Evolutionary conservation across 2,888 invertebrate genomes (phyloP).

Genomic region (Griposia aprilina): DNA sequence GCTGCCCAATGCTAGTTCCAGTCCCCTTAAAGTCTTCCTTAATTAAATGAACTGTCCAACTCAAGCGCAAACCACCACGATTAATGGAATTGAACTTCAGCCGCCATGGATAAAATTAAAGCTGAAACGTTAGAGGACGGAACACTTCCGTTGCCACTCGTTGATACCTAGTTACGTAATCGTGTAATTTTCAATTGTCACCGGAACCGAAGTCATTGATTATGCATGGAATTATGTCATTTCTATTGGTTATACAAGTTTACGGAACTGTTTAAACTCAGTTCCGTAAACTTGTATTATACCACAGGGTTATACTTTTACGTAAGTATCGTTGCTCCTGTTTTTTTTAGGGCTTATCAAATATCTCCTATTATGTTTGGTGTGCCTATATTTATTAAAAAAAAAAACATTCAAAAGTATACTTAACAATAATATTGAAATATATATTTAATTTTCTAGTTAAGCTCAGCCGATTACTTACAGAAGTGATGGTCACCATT

Average conservation of each 20-base stretch:
- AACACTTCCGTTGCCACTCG: slow-evolving; percentile 26
- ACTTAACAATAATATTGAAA: too few relatives aligned
- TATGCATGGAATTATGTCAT: not conserved
- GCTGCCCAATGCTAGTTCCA: slow-evolving; percentile 7
- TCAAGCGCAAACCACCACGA: slow-evolving; percentile 38
- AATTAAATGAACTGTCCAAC: slow-evolving; percentile 58
- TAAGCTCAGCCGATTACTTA: not conserved
- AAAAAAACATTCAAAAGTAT: too few relatives aligned
- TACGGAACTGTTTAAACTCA: not conserved
- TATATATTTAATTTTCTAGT: too few relatives aligned
- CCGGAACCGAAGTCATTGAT: slow-evolving; percentile 17
- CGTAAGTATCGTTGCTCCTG: too few relatives aligned
- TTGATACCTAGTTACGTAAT: slow-evolving; percentile 26
- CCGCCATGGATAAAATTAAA: slow-evolving; percentile 49
- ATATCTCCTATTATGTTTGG: too few relatives aligned
- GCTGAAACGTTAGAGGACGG: slow-evolving; percentile 36
- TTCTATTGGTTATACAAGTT: slow-evolving; percentile 21
- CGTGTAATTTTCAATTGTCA: slow-evolving; percentile 31
- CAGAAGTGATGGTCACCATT: slow-evolving; percentile 7
- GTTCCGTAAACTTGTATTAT: too few relatives aligned
- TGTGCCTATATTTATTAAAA: too few relatives aligned
- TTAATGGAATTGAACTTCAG: slow-evolving; percentile 56
- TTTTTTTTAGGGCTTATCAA: too few relatives aligned
- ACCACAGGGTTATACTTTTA: not conserved
- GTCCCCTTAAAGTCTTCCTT: slow-evolving; percentile 26